Evolutionary conservation across 2,797 vertebrate genomes (phyloP).

Genomic region (Oreonectes daqikongensis): DNA sequence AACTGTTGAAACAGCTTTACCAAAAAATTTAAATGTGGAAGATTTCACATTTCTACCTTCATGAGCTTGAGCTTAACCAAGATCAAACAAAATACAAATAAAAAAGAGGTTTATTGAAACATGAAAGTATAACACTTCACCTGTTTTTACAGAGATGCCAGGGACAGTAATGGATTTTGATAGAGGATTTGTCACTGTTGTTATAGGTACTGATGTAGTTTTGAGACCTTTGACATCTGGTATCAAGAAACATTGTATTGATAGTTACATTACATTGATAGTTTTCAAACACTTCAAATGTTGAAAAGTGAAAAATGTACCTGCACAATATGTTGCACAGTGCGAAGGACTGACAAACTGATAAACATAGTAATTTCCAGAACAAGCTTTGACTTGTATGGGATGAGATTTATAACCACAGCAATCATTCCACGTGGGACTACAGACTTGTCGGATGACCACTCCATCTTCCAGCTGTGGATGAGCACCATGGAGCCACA

Average conservation of each 20-base stretch:
- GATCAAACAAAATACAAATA: no score
- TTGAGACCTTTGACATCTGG: neutral
- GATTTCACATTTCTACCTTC: no score
- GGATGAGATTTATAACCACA: conserved; percentile 22
- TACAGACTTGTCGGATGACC: conserved; percentile 2
- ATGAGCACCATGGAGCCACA: conserved; percentile 3
- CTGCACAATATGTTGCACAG: conserved; percentile 35
- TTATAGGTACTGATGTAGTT: neutral
- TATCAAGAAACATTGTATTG: neutral
- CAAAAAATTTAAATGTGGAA: no score
- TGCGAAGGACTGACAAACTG: conserved; percentile 7
- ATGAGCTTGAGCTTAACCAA: no score
- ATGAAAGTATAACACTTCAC: neutral
- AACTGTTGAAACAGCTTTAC: no score
- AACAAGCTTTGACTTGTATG: conserved; percentile 42
- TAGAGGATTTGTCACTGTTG: neutral
- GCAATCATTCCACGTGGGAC: neutral
- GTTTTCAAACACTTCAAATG: neutral
- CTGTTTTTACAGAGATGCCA: neutral
- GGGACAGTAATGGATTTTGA: neutral
- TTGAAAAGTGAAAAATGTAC: neutral
- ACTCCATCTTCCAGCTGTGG: conserved; percentile 35
- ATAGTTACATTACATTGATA: no score
- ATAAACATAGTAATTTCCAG: conserved; percentile 34
- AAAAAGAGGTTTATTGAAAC: neutral